Conservation (phyloP, 1,140 invertebrate genomes). For the Copidosoma floridanum region DNA sequence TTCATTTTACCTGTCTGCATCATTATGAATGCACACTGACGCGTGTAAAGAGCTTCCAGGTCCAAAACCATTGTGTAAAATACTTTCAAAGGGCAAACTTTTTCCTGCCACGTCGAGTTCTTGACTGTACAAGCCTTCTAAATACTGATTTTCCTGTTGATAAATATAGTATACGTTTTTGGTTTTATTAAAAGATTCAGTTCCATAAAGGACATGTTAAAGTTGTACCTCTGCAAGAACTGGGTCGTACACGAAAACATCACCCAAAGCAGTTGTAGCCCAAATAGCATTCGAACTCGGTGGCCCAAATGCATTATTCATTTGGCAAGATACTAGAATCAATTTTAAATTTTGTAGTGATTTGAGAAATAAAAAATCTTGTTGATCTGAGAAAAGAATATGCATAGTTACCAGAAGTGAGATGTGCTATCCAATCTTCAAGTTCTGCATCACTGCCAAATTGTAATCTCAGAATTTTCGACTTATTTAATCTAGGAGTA, state of each 20-base stretch:
- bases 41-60: slow-evolving; percentile 66
- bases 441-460: slow-evolving; percentile 77
- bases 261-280: slow-evolving; percentile 75
- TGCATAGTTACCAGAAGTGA: slow-evolving; percentile 62
- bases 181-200: not conserved
- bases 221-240: slow-evolving; percentile 52
- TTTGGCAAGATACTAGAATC: slow-evolving; percentile 64
- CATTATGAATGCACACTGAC: slow-evolving; percentile 69
- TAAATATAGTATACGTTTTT: not conserved
- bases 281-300: slow-evolving; percentile 73
- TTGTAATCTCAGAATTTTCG: slow-evolving; percentile 65
- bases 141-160: slow-evolving; percentile 47
- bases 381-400: slow-evolving; percentile 6
- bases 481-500: slow-evolving; percentile 62
- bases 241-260: slow-evolving; percentile 78
- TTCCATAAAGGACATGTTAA: not conserved
- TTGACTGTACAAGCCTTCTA: slow-evolving; percentile 54
- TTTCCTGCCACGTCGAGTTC: slow-evolving; percentile 70
- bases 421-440: slow-evolving; percentile 82
- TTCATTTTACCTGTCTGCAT: slow-evolving; percentile 61
- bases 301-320: slow-evolving; percentile 67
- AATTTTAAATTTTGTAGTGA: not conserved
- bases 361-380: slow-evolving; percentile 13
- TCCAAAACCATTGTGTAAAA: slow-evolving; percentile 64
- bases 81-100: slow-evolving; percentile 63